Conservation (phyloP, 2,113 vertebrate genomes). For the Ctenodactylus gundi region DNA sequence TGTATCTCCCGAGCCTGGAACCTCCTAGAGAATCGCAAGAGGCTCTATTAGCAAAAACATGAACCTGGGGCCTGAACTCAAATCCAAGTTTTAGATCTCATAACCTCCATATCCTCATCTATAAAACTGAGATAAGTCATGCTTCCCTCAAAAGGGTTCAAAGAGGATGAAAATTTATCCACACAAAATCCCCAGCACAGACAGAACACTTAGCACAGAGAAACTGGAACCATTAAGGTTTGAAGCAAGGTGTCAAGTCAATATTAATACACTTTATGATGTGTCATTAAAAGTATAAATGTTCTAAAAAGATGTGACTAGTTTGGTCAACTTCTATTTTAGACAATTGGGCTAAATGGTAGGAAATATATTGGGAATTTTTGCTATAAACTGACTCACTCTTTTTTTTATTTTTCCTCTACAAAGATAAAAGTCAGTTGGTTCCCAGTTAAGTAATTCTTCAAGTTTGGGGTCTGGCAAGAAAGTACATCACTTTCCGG, state of each 20-base stretch:
- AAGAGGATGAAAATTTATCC: not conserved
- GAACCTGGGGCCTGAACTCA: not conserved
- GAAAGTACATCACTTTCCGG: not conserved
- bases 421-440: not conserved
- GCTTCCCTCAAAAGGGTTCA: not conserved
- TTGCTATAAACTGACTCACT: not conserved
- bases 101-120: not conserved
- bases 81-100: not conserved
- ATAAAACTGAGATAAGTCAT: not conserved
- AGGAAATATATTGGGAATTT: not conserved
- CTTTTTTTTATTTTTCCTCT: not conserved
- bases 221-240: not conserved
- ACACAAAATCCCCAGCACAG: not conserved
- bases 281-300: not conserved
- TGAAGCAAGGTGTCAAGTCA: not conserved
- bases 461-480: not conserved
- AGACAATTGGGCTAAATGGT: constrained; percentile 23
- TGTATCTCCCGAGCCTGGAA: not conserved
- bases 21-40: not conserved
- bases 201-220: not conserved
- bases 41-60: not conserved
- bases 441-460: not conserved
- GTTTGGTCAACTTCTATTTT: not conserved
- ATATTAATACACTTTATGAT: not conserved
- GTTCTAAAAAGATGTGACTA: not conserved